Percentiles rank a stretch among this genome's conserved stretches.
Conservation (phyloP, 2,113 vertebrate genomes). For the Rhinopithecus roxellana region DNA sequence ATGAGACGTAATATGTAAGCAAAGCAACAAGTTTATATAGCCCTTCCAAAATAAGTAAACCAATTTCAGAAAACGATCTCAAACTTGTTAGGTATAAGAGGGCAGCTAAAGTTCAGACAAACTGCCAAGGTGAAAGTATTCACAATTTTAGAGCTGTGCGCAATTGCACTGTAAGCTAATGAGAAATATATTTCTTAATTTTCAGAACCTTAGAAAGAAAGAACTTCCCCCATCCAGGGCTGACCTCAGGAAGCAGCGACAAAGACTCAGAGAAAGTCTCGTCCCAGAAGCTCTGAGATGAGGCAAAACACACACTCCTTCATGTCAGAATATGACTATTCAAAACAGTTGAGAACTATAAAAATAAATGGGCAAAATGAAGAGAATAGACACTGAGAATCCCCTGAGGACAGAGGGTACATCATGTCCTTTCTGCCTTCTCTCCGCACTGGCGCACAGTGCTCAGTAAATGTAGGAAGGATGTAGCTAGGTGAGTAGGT, state of each 20-base stretch:
- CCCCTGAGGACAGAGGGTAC: background rate
- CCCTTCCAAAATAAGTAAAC: conserved; percentile 1
- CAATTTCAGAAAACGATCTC: background rate
- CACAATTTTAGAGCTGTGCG: background rate
- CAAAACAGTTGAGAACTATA: background rate
- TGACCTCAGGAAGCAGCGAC: background rate
- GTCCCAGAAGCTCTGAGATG: background rate
- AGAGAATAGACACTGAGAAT: background rate
- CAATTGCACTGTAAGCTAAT: background rate
- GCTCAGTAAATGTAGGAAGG: background rate
- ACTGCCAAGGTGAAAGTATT: background rate
- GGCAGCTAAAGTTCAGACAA: background rate
- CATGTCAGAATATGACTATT: background rate
- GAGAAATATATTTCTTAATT: conserved; percentile 25
- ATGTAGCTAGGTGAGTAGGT: background rate
- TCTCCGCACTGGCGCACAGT: background rate
- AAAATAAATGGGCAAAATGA: background rate
- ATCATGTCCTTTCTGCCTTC: background rate
- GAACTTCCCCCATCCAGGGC: background rate
- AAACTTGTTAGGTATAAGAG: background rate
- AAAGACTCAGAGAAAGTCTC: background rate
- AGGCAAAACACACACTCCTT: background rate
- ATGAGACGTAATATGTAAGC: background rate
- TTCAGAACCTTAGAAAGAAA: conserved; percentile 18
- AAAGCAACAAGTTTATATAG: background rate